phyloP scores from a whole-genome alignment of 2,797 vertebrate species.

The Threskiornis aethiopicus region DNA sequence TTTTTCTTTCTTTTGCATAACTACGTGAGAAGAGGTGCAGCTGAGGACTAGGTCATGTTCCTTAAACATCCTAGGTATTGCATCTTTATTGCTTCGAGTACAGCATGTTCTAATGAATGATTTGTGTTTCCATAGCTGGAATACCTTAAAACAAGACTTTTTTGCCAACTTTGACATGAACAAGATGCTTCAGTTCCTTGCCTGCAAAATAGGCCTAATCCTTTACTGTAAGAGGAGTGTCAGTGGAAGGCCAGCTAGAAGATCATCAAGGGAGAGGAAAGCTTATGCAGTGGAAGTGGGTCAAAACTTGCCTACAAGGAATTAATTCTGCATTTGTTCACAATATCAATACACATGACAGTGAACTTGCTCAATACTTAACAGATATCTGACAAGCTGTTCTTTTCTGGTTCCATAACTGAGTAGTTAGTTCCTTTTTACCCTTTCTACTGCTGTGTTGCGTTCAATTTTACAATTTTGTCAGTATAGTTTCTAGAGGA shows the following conservation, averaged over 20 bases:
- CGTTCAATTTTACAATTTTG: neutral
- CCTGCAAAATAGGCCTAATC: neutral
- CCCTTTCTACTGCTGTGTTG: neutral
- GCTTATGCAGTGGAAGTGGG: neutral
- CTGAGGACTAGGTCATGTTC: neutral
- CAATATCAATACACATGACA: neutral
- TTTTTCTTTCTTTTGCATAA: neutral
- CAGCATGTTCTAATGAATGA: neutral
- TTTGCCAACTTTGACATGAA: neutral
- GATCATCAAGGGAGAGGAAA: neutral
- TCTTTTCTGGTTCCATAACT: neutral
- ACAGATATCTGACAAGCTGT: neutral
- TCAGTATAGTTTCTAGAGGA: neutral
- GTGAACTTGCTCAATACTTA: neutral
- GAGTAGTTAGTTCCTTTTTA: neutral
- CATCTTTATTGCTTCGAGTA: neutral
- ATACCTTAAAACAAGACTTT: neutral
- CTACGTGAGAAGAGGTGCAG: neutral
- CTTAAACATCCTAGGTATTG: neutral
- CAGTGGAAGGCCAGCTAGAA: neutral
- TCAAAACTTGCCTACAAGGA: neutral
- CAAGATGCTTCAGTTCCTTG: neutral
- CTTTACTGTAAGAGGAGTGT: neutral
- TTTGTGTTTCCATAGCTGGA: neutral
- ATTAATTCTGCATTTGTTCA: neutral